These are phyloP conservation scores for Distichodus sexfasciatus DNA, from an alignment of 2,797 vertebrate species.

Conservation along the genomic window DNA sequence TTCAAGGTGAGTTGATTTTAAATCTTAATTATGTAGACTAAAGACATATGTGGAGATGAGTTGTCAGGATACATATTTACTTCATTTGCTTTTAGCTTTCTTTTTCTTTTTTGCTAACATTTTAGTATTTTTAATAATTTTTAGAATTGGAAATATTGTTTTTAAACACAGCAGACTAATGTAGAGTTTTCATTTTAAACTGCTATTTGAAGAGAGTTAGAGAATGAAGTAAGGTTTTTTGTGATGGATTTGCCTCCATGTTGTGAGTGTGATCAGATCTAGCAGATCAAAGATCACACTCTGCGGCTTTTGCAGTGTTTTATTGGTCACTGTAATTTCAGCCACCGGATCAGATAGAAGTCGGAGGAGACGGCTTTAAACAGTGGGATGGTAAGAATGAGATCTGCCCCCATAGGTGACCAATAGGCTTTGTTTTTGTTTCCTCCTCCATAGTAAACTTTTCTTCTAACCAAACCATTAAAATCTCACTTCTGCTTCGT, in stretches of 20 bases:
- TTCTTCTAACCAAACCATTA: slow-evolving; percentile 29
- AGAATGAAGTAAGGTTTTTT: slow-evolving; percentile 22
- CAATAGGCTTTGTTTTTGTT: too few species aligned
- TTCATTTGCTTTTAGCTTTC: too few species aligned
- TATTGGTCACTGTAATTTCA: slow-evolving; percentile 87
- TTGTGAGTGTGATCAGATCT: slow-evolving; percentile 65
- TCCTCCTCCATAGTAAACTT: slow-evolving; percentile 23
- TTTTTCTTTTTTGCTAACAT: too few species aligned
- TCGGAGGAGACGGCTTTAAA: slow-evolving; percentile 88
- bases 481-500: slow-evolving; percentile 23
- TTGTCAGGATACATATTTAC: too few species aligned
- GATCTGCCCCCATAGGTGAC: slow-evolving; percentile 39
- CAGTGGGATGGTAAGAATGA: slow-evolving; percentile 88
- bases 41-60: too few species aligned
- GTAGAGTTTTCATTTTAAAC: too few species aligned
- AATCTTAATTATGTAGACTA: too few species aligned
- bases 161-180: too few species aligned
- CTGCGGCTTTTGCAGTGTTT: slow-evolving; percentile 77
- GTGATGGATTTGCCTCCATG: too few species aligned
- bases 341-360: slow-evolving; percentile 87
- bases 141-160: too few species aligned
- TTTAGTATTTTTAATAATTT: not conserved
- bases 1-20: slow-evolving; percentile 82
- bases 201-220: not conserved
- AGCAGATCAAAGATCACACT: slow-evolving; percentile 62